These are phyloP conservation scores for Siderastrea siderea DNA, from an alignment of 92 coral and sea anemone genomes.

Conservation along the genomic window DNA sequence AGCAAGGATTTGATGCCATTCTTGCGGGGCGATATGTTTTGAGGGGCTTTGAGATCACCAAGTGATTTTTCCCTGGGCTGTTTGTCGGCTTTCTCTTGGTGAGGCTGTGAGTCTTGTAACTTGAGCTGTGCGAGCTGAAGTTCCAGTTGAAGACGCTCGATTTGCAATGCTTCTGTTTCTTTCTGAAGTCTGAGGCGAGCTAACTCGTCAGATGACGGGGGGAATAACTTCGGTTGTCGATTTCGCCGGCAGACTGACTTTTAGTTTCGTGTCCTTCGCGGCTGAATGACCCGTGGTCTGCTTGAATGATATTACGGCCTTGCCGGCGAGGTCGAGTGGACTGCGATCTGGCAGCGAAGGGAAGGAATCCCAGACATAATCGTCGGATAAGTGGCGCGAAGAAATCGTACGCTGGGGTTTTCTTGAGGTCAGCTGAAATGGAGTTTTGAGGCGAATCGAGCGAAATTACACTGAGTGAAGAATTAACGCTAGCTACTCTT, in stretches of 20 bases:
- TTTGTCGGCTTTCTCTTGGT: not conserved
- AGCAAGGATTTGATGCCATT: slow-evolving; percentile 35
- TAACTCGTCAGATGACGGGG: not conserved
- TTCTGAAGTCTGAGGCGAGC: not conserved
- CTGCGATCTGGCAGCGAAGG: not conserved
- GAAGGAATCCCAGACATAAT: not conserved
- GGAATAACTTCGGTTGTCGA: not conserved
- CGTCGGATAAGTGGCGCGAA: not conserved
- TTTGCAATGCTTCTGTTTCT: not conserved
- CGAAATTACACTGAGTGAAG: not conserved
- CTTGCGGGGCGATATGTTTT: slow-evolving; percentile 18
- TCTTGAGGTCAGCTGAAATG: not conserved
- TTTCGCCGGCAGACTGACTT: slow-evolving; percentile 13
- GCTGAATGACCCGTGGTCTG: not conserved
- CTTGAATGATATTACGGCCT: not conserved
- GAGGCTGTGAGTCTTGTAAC: not conserved
- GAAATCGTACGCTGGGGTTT: not conserved
- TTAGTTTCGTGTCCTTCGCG: not conserved
- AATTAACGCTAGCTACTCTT: not conserved
- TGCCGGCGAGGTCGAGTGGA: not conserved
- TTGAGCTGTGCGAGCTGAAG: not conserved
- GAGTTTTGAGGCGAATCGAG: no score
- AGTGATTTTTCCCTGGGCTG: slow-evolving; percentile 16
- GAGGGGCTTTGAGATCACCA: slow-evolving; percentile 25
- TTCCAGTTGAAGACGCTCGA: not conserved